Evolutionary conservation across 1,140 invertebrate genomes (phyloP), one percentile per base, ranked within the genome.

Genomic region (Acromyrmex heyeri): DNA sequence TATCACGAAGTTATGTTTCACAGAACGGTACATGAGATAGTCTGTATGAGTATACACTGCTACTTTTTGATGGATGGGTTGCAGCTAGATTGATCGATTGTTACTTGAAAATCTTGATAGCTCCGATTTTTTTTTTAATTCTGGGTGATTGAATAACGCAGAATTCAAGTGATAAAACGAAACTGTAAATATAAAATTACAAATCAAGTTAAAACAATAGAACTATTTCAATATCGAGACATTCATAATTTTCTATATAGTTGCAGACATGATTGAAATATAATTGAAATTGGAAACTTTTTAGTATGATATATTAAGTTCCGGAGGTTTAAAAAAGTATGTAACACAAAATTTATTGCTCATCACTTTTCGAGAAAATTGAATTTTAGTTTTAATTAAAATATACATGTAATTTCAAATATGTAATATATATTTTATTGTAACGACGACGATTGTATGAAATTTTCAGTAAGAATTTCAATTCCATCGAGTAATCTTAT

Each of bases 1-100:
- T 61, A 61, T 82, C 55, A 62, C 38, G 7, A 44, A 30, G 24
- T 81, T 69, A 57, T 38, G 21, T 72, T 59, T 82, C 65, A 21
- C 34, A n/a, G 34, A 59, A 59, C 34, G 24, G 14, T 57, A 44
- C 6, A 8, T 3, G 44, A 59, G 24, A 82, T 59, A 72, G 24
- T 72, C 18, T 48, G 12, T 48, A 27, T 8, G 38, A 64, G 21
- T 48, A 21, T 21, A 24, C 34, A 24, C 34, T 2, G 18, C 34
- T 79, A 69, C 64, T 55, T 69, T 44, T 55, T 53, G 44, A 67
- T 50, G 44, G n/a, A 38, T 34, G 16, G 38, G 12, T 65, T 48
- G 3, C 24, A 64, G 24, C 5, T 1, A 27, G 6, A 64, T 64
- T 64, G 24, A 62, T 64, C 16, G 2, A 64, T 18, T 16, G 61